Base-by-base conservation (phyloP, 2,797 vertebrate genomes). In the Cirrhinus mrigala region DNA sequence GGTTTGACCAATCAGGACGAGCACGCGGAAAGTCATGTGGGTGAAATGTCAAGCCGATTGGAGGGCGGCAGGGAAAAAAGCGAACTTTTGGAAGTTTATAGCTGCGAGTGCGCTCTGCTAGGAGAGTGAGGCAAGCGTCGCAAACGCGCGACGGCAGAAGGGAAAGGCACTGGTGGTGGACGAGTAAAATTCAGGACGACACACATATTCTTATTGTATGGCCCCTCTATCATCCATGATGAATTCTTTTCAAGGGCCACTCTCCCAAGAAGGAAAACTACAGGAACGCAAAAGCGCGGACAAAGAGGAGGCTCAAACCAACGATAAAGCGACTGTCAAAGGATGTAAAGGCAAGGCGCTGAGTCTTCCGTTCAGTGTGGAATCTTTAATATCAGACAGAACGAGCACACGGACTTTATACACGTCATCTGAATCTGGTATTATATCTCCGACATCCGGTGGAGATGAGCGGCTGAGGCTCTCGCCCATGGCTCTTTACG, bases 351-450 rank as follows among this genome's bases (percentile, higher is more conserved):
- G 15, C 78, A 95, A 93, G 89, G 89, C 88, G 62, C 84, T 80
- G 64, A 91, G 93, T 33, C 92, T 97, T 79, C 93, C 96, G 29
- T 97, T 97, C 90, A 96, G 97, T 48, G 96, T 97, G 85, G 95
- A 97, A 24, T 95, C 96, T 77, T 92, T 97, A 81, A 96, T 97
- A 86, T 94, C 95, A 1, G 93, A 95, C 90, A 90, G 92, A 89
- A 91, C 91, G 37, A 88, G 90, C 7, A 83, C 88, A 74, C 91
- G 92, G 87, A 94, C 90, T 71, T 90, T 87, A 40, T 88, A 79
- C 75, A 82, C 84, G 15, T 69, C 85, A 58, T 50, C 90, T 0
- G 94, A 94, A 74, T 56, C 91, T 3, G 87, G 86, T 4, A 79
- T 91, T 29, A 87, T 87, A 33, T 86, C 89, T 86, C 86, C 84